Conservation (phyloP, 2,113 vertebrate species). For the Cromileptes altivelis region DNA sequence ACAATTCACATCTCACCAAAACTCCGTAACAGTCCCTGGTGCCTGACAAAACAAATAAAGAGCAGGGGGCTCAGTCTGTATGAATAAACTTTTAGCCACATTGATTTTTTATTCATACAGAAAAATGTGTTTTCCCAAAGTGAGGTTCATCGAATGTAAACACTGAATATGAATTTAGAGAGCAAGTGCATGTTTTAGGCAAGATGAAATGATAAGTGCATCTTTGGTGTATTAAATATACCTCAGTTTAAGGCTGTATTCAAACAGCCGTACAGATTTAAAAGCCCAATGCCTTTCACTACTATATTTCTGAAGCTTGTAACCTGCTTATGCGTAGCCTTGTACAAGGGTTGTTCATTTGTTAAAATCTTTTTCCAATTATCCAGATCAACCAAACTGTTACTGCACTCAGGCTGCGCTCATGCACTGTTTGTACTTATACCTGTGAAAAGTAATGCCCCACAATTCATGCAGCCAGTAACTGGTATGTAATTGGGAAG, state of each 20-base stretch:
- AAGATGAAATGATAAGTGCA: neutral
- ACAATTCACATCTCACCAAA: neutral
- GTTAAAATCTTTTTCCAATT: neutral
- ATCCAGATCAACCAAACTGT: neutral
- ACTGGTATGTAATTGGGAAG: too few species aligned
- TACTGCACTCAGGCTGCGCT: too few species aligned
- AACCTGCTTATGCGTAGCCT: neutral
- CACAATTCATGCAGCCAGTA: too few species aligned
- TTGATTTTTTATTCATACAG: constrained; percentile 6
- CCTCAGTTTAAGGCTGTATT: neutral
- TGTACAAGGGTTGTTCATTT: neutral
- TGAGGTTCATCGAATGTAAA: neutral
- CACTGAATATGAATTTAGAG: neutral
- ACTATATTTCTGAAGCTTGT: neutral
- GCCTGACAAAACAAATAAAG: constrained; percentile 11
- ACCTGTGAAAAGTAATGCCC: too few species aligned
- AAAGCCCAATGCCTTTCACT: neutral
- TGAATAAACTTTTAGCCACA: constrained; percentile 5
- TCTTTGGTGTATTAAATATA: neutral
- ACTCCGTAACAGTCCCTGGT: neutral
- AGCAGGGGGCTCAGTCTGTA: neutral
- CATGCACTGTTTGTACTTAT: too few species aligned
- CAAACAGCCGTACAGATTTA: neutral
- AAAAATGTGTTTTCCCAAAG: constrained; percentile 1
- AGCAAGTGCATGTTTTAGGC: neutral